Evolutionary conservation across 2,888 invertebrate genomes (phyloP), one percentile per base, ranked within the genome.

Genomic region (Pherbina coryleti): DNA sequence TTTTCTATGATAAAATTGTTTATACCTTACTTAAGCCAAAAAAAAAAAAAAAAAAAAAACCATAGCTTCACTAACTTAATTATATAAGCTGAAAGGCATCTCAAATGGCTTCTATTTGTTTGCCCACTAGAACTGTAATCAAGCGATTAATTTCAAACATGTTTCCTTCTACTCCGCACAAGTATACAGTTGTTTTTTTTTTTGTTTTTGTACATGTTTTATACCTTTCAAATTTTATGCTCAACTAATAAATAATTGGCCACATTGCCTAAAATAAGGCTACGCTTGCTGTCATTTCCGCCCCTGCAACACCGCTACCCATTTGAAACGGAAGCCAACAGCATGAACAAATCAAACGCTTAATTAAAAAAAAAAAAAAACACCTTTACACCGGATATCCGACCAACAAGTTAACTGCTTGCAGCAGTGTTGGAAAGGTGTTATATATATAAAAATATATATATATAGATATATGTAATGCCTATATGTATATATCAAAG

Each of bases 351-450:
- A 62, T 62, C 62, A 62, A 62, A 62, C 28, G 62, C 25, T 62
- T 62, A 62, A 31, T 62, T 60, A 60, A 60, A 60, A 62, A 62
- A 17, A 57, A 31, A 31, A 44, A 44, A 44, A 44, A 44, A 44
- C 44, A 44, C 14, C 62, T 25, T 62, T 62, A 17, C 9, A 28
- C 31, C 28, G 62, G 62, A 62, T 25, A 62, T 62, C 62, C 62
- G 62, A 28, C 62, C 62, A 28, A 62, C 62, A 62, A 25, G 62
- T 62, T 62, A 62, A 19, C 62, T 28, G 62, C 62, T 28, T 22
- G 28, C 62, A 31, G 22, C 31, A 5, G 28, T 28, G 14, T 9
- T 62, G 5, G 4, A 11, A 17, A 25, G 17, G 31, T 1, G 19
- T 28, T 8, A 22, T 55, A 8, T 22, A 55, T 2, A 7, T n/a